These are phyloP conservation scores for Drosophila hamatofila DNA, from an alignment of 2,888 invertebrate genomes.

Conservation along the genomic window DNA sequence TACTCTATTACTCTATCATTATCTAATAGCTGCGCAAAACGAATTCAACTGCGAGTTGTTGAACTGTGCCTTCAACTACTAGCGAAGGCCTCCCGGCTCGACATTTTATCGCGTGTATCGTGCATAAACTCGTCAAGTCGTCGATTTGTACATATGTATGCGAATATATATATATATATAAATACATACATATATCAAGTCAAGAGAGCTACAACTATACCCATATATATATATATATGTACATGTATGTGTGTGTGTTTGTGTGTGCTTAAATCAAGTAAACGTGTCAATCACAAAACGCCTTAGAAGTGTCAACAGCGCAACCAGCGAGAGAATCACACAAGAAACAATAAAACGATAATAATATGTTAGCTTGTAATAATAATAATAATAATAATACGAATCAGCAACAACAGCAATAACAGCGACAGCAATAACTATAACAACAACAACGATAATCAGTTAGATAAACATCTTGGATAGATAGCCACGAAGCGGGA, in stretches of 20 bases:
- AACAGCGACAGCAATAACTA: not conserved
- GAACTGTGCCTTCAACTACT: conserved; percentile 53
- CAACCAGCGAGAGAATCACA: conserved; percentile 21
- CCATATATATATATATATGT: not conserved
- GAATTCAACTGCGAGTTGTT: conserved; percentile 53
- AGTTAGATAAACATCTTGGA: conserved; percentile 30
- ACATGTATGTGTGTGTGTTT: not conserved
- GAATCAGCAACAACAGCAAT: conserved; percentile 12
- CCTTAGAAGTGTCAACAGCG: conserved; percentile 55
- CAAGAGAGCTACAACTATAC: conserved; percentile 4
- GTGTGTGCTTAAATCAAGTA: conserved; percentile 55
- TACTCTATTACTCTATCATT: conserved; percentile 20
- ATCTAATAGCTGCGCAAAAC: conserved; percentile 54
- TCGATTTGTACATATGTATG: conserved; percentile 24
- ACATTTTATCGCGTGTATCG: conserved; percentile 53
- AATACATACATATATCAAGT: not conserved
- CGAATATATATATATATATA: not conserved
- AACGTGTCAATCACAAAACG: conserved; percentile 61
- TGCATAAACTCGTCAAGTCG: conserved; percentile 53
- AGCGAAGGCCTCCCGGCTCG: conserved; percentile 44
- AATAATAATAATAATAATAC: conserved; percentile 28
- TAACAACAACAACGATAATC: conserved; percentile 22
- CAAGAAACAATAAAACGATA: conserved; percentile 41
- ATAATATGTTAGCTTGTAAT: conserved; percentile 36
- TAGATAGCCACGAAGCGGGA: not conserved